Conservation (phyloP, 2,113 vertebrate genomes). For the Promerops cafer region DNA sequence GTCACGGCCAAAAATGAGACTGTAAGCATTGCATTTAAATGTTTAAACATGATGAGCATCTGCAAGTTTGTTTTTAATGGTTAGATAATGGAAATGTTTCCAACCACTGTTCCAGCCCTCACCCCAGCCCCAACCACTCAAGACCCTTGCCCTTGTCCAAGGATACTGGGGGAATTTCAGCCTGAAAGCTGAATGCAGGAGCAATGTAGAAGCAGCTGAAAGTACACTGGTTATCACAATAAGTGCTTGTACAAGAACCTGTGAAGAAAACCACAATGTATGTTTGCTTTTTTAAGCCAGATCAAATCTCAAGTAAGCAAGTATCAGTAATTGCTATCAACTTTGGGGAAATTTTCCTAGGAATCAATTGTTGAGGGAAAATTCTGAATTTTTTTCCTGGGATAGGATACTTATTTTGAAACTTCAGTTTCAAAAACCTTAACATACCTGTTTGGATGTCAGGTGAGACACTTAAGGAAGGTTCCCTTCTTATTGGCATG, state of each 20-base stretch:
- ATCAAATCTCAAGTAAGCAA: not conserved
- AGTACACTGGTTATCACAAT: not conserved
- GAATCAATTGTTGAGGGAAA: not conserved
- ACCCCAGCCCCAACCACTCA: not conserved
- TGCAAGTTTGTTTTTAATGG: not conserved
- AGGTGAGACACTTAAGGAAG: not conserved
- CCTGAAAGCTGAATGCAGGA: not conserved
- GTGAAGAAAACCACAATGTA: not conserved
- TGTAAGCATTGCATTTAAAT: not conserved
- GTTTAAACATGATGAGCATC: not conserved
- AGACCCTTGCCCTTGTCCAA: not conserved
- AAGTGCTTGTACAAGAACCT: not conserved
- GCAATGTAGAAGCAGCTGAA: not conserved
- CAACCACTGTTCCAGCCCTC: not conserved
- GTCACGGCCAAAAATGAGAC: not conserved
- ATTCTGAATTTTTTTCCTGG: not conserved
- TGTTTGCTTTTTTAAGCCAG: not conserved
- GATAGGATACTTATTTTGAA: not conserved
- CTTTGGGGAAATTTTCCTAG: not conserved
- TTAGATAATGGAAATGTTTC: not conserved
- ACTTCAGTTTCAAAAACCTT: not conserved
- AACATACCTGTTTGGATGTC: not conserved
- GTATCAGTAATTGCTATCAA: not conserved
- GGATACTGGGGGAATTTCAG: not conserved
- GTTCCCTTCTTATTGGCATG: not conserved